Conservation (phyloP, 2,797 vertebrate genomes). For the Pagetopsis macropterus region DNA sequence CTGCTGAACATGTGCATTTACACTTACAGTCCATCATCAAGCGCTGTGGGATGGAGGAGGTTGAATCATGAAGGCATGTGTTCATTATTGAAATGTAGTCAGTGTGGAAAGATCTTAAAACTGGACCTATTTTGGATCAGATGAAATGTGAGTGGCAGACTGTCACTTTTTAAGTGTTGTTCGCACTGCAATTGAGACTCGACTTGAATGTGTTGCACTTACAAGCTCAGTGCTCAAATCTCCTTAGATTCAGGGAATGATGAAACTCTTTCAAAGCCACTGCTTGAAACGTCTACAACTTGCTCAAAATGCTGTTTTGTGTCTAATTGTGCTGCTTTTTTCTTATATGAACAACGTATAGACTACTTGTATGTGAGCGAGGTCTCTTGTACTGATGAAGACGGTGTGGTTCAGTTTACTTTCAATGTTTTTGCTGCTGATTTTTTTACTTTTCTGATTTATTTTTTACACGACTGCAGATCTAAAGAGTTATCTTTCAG, state of each 20-base stretch:
- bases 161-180: not conserved
- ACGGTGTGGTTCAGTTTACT: no score
- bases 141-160: constrained; percentile 30
- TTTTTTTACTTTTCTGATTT: no score
- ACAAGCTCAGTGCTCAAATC: not conserved
- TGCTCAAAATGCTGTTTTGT: not conserved
- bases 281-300: not conserved
- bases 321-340: not conserved
- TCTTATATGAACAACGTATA: not conserved
- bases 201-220: not conserved
- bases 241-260: not conserved
- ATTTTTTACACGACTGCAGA: no score
- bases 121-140: constrained; percentile 46
- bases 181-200: constrained; percentile 1
- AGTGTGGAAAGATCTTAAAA: constrained; percentile 56
- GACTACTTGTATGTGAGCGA: not conserved
- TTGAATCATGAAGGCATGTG: constrained; percentile 73
- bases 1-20: constrained; percentile 44
- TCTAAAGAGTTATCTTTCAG: no score
- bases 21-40: constrained; percentile 29
- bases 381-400: no score
- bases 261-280: not conserved
- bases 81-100: constrained; percentile 77
- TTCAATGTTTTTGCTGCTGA: no score
- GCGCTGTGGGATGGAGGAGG: constrained; percentile 45